Conservation (phyloP, 2,888 invertebrate genomes). For the Drosophila multiciliata region DNA sequence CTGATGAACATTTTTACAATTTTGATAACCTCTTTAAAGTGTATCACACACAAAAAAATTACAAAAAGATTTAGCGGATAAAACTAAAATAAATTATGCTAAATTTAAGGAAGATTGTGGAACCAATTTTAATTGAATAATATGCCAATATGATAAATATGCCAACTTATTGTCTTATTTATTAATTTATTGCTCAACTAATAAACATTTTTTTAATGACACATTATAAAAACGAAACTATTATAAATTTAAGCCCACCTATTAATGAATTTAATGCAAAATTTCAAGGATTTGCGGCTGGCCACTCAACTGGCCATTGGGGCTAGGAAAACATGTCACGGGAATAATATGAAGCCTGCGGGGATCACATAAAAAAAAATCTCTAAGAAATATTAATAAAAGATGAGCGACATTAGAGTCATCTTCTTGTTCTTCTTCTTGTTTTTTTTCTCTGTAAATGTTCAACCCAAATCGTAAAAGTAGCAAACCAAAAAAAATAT, state of each 20-base stretch:
- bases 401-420: conserved; percentile 81
- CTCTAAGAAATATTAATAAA: conserved; percentile 82
- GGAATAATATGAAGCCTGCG: conserved; percentile 41
- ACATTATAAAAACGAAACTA: background rate
- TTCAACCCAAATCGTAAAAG: conserved; percentile 74
- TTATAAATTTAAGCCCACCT: conserved; percentile 1
- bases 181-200: background rate
- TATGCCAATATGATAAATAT: background rate
- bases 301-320: conserved; percentile 52
- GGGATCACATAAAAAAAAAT: conserved; percentile 58
- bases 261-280: conserved; percentile 15
- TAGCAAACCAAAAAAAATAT: conserved; percentile 36
- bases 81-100: too few species aligned
- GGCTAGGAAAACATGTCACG: conserved; percentile 35
- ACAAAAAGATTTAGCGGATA: too few species aligned
- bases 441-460: conserved; percentile 38
- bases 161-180: background rate
- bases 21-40: too few species aligned
- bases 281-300: conserved; percentile 31
- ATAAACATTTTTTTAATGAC: background rate
- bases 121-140: too few species aligned
- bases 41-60: too few species aligned
- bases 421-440: conserved; percentile 32
- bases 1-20: too few species aligned
- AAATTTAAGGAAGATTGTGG: too few species aligned